Evolutionary conservation across 1,140 invertebrate species (phyloP).

Genomic region (Muscidifurax raptorellus): DNA sequence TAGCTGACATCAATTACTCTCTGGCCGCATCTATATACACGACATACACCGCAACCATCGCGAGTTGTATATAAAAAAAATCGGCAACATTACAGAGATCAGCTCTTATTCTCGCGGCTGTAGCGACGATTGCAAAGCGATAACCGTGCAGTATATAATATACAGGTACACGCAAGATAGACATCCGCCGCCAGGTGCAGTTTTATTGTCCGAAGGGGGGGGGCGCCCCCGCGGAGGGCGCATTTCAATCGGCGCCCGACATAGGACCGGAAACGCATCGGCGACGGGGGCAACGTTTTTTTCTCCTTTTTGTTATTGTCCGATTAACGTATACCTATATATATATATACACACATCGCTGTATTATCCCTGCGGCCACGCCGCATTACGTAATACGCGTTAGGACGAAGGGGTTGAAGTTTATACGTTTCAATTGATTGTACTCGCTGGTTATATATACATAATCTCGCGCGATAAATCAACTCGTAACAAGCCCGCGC

Average conservation of each 20-base stretch:
- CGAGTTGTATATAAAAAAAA: background rate
- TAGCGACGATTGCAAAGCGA: too few relatives aligned
- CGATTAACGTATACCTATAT: too few relatives aligned
- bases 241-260: background rate
- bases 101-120: too few relatives aligned
- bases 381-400: too few relatives aligned
- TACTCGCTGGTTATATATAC: too few relatives aligned
- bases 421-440: too few relatives aligned
- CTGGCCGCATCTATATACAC: background rate
- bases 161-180: background rate
- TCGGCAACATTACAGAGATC: too few relatives aligned
- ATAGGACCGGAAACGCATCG: background rate
- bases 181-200: background rate
- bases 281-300: background rate
- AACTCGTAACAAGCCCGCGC: background rate
- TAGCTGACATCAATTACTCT: constrained; percentile 22
- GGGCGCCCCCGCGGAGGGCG: background rate
- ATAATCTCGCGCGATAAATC: background rate
- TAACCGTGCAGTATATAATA: too few relatives aligned
- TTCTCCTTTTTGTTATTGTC: background rate
- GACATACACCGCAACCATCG: background rate
- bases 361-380: too few relatives aligned
- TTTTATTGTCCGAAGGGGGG: background rate
- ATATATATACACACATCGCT: too few relatives aligned
- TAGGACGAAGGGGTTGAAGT: too few relatives aligned